Conservation (phyloP, 2,888 invertebrate species). For the Agrotis segetum region DNA sequence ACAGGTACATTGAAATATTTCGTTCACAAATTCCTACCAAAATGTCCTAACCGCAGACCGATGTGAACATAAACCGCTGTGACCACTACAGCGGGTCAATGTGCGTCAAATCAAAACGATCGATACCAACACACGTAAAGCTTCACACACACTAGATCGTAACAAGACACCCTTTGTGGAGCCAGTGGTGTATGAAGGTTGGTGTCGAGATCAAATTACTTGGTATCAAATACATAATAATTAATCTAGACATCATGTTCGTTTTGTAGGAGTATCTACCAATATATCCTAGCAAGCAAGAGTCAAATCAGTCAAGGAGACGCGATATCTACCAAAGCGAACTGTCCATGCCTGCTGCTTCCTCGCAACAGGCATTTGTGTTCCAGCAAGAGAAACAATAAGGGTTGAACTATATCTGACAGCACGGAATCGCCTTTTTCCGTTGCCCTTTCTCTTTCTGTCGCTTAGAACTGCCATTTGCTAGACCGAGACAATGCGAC, state of each 20-base stretch:
- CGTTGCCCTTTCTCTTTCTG: too few species aligned
- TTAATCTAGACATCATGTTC: not conserved
- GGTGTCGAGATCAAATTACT: conserved; percentile 13
- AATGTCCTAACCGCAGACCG: conserved; percentile 24
- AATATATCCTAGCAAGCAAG: not conserved
- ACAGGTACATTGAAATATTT: not conserved
- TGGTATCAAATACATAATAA: too few species aligned
- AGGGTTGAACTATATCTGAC: too few species aligned
- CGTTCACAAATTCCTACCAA: conserved; percentile 26
- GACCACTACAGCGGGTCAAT: conserved; percentile 49
- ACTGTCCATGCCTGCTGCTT: not conserved
- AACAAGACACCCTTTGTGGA: conserved; percentile 38
- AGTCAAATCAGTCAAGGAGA: not conserved
- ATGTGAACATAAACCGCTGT: conserved; percentile 11
- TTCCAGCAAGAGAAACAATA: too few species aligned
- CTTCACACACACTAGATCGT: conserved; percentile 58
- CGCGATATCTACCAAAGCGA: not conserved
- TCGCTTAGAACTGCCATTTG: too few species aligned
- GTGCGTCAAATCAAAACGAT: conserved; percentile 39
- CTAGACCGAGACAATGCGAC: too few species aligned
- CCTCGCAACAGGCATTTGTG: too few species aligned
- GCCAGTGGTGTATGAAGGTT: conserved; percentile 44
- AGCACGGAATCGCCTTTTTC: too few species aligned
- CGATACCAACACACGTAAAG: conserved; percentile 61
- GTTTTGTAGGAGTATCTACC: not conserved